Evolutionary conservation across 92 coral and sea anemone genomes (phyloP).

Genomic region (Heteractis magnifica): DNA sequence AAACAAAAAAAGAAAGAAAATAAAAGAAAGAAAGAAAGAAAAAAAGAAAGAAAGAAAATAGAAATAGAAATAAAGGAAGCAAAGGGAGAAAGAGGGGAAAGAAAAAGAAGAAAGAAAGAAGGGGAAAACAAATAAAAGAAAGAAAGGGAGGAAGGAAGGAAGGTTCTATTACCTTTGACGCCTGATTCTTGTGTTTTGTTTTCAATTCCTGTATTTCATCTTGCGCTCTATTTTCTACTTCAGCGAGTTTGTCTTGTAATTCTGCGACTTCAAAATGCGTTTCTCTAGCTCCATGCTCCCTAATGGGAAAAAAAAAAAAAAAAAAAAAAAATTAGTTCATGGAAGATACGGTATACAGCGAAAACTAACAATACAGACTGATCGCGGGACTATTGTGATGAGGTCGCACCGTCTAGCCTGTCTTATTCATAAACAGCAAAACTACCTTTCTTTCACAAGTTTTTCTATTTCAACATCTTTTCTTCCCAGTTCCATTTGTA

Average conservation of each 20-base stretch:
- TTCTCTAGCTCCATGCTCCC: slow-evolving; percentile 32
- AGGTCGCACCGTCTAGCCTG: too few species aligned
- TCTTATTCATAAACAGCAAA: background rate
- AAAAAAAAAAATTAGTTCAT: too few species aligned
- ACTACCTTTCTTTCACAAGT: slow-evolving; percentile 61
- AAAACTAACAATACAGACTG: too few species aligned
- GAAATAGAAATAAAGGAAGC: too few species aligned
- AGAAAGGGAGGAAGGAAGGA: background rate
- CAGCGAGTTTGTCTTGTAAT: slow-evolving; percentile 63
- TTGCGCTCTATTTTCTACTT: slow-evolving; percentile 48
- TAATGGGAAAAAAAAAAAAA: background rate
- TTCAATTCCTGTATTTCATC: slow-evolving; percentile 68
- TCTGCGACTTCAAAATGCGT: slow-evolving; percentile 42
- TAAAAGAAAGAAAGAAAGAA: background rate
- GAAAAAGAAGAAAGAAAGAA: background rate
- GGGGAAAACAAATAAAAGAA: background rate
- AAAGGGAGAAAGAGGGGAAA: too few species aligned
- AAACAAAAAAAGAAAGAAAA: background rate
- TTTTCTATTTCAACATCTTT: slow-evolving; percentile 71
- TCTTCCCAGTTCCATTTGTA: slow-evolving; percentile 74
- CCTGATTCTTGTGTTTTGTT: slow-evolving; percentile 70
- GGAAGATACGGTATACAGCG: too few species aligned
- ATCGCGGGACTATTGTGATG: too few species aligned
- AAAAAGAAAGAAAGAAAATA: background rate
- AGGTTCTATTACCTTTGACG: slow-evolving; percentile 59